Evolutionary conservation across 2,113 vertebrate genomes (phyloP).

Genomic region (Maccullochella peelii): DNA sequence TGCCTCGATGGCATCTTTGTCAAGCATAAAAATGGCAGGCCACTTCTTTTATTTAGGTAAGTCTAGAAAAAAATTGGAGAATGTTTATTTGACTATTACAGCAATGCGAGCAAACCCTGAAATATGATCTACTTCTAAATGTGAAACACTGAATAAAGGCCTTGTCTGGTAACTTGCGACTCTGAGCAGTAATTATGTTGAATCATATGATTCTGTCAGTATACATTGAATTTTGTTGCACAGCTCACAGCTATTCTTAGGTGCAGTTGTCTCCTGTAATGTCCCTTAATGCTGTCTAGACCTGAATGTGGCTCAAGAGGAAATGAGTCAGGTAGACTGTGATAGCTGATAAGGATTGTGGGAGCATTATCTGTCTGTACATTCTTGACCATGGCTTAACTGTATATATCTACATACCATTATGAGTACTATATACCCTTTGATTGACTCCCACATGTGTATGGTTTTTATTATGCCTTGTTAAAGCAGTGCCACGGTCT

Average conservation of each 20-base stretch:
- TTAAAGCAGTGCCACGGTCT: constrained; percentile 10
- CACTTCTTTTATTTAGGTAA: constrained; percentile 92
- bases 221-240: constrained; percentile 11
- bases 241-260: constrained; percentile 31
- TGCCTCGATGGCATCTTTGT: constrained; percentile 97
- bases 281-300: constrained; percentile 4
- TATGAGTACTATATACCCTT: constrained; percentile 4
- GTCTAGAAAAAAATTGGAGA: constrained; percentile 13
- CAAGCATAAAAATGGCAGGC: constrained; percentile 93
- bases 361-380: constrained; percentile 18
- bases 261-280: constrained; percentile 19
- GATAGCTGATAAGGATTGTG: constrained; percentile 28
- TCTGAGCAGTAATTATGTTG: constrained; percentile 20
- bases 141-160: neutral
- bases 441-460: neutral
- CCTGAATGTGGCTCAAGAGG: constrained; percentile 25
- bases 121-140: constrained; percentile 17
- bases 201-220: constrained; percentile 7
- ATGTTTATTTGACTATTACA: neutral
- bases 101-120: neutral
- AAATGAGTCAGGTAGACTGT: constrained; percentile 46
- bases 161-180: constrained; percentile 24
- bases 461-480: neutral
- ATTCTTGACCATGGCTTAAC: constrained; percentile 19
- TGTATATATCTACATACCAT: constrained; percentile 6